phyloP scores from a whole-genome alignment of 1,140 invertebrate species.

The Heliothis virescens region DNA sequence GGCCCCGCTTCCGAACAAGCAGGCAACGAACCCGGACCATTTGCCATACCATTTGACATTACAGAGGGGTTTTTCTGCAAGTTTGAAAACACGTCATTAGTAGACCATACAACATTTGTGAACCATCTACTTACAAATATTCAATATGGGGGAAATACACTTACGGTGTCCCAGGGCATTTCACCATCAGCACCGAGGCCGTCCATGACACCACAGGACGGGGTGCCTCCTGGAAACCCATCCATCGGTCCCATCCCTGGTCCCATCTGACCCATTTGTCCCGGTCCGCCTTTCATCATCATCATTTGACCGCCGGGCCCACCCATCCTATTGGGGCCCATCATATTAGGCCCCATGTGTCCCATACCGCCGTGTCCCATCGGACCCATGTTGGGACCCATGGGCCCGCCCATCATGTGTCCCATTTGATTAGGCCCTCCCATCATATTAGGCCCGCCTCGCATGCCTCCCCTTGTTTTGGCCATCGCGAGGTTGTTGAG shows the following conservation, averaged over 20 bases:
- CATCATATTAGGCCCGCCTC: conserved; percentile 85
- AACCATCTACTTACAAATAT: background rate
- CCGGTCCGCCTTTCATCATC: conserved; percentile 84
- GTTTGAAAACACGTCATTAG: background rate
- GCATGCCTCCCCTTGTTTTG: conserved; percentile 89
- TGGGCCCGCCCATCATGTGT: conserved; percentile 82
- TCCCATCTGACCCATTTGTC: conserved; percentile 82
- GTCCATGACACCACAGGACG: conserved; percentile 86
- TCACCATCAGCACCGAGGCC: conserved; percentile 86
- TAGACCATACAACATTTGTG: background rate
- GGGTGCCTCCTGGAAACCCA: conserved; percentile 85
- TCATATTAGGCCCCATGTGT: conserved; percentile 85
- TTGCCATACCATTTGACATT: conserved; percentile 82
- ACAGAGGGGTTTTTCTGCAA: conserved; percentile 83
- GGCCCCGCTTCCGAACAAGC: conserved; percentile 72
- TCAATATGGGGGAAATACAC: conserved; percentile 54
- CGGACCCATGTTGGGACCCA: conserved; percentile 83
- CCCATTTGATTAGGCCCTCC: conserved; percentile 82
- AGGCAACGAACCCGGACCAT: conserved; percentile 72
- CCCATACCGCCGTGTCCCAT: conserved; percentile 86
- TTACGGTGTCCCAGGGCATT: conserved; percentile 86
- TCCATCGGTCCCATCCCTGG: conserved; percentile 84
- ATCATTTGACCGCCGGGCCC: conserved; percentile 82
- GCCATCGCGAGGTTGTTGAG: conserved; percentile 92
- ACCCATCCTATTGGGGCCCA: conserved; percentile 80